Evolutionary conservation across 37 sponge, comb jelly and placozoan species (phyloP).

Genomic region (Corticium candelabrum): DNA sequence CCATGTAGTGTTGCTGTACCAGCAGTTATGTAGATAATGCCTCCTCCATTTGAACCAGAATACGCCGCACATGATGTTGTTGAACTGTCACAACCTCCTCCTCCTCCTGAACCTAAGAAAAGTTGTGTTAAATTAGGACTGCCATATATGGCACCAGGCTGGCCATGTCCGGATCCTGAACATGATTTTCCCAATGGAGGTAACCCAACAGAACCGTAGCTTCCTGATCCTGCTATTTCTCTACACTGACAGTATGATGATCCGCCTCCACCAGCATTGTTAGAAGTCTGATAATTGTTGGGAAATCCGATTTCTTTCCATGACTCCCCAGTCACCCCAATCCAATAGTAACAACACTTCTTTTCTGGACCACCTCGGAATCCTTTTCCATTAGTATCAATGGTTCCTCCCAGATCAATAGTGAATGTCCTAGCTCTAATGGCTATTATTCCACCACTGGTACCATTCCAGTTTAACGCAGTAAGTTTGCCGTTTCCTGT

Average conservation of each 20-base stretch:
- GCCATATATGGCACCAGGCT: background rate
- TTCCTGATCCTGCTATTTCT: background rate
- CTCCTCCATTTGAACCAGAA: background rate
- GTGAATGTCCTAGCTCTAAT: background rate
- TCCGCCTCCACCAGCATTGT: background rate
- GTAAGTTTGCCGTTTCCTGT: background rate
- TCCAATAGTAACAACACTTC: no score
- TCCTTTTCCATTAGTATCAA: background rate
- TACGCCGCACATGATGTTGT: background rate
- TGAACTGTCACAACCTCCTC: background rate
- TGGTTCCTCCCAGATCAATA: background rate
- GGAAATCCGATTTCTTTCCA: background rate
- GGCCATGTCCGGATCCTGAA: background rate
- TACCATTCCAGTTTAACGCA: background rate
- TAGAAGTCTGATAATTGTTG: background rate
- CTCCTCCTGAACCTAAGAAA: background rate
- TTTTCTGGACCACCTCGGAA: background rate
- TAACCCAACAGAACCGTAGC: background rate
- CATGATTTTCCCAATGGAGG: background rate
- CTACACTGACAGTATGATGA: background rate
- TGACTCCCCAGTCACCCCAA: background rate
- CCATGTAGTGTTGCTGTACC: background rate
- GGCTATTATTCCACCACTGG: background rate
- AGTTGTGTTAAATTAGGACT: background rate
- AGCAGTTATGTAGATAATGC: background rate